Conservation (phyloP, 64 coral and sea anemone species). For the Pocillopora damicornis region DNA sequence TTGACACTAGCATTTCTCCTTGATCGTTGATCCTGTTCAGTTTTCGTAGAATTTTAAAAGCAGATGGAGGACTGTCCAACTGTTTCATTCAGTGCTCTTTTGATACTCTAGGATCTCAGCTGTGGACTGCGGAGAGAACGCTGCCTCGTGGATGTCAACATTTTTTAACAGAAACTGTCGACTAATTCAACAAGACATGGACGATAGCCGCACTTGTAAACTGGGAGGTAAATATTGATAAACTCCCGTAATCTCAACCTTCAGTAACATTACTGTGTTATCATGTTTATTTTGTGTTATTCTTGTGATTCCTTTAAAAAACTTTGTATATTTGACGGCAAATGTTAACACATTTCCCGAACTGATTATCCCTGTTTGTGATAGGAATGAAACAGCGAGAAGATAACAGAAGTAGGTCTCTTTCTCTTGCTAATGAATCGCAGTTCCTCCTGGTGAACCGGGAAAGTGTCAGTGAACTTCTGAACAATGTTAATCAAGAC, state of each 20-base stretch:
- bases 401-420: not conserved
- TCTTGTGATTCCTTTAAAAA: no score
- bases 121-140: conserved; percentile 83
- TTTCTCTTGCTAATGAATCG: conserved; percentile 86
- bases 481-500: conserved; percentile 14
- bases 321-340: no score
- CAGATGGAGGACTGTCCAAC: not conserved
- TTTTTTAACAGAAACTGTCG: conserved; percentile 78
- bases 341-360: no score
- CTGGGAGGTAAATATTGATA: conserved; percentile 27
- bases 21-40: no score
- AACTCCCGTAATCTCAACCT: not conserved
- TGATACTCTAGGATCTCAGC: conserved; percentile 17
- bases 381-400: not conserved
- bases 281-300: no score
- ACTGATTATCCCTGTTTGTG: no score
- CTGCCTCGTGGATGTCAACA: conserved; percentile 67
- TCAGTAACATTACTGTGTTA: no score
- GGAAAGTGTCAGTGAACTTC: conserved; percentile 49
- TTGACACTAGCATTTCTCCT: no score
- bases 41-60: no score
- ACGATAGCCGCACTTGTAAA: conserved; percentile 45
- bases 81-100: not conserved
- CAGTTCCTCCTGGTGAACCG: conserved; percentile 75
- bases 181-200: conserved; percentile 71